phyloP scores from a whole-genome alignment of 2,797 vertebrate genomes.

The Erethizon dorsatum region DNA sequence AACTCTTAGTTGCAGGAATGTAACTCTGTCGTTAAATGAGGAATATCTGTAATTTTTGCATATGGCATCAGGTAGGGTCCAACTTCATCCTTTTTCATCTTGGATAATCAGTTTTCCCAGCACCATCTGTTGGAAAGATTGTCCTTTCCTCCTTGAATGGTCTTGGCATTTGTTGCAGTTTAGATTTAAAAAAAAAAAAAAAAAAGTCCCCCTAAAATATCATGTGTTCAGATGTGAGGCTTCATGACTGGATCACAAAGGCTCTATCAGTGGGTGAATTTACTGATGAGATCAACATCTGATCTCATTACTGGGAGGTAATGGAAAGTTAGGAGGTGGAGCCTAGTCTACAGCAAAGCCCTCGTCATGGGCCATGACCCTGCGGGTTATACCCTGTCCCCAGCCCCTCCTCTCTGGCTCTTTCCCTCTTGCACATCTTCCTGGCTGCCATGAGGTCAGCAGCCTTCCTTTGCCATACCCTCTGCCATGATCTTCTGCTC shows the following conservation, averaged over 20 bases:
- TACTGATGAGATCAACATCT: not conserved
- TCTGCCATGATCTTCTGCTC: not conserved
- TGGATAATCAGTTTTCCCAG: not conserved
- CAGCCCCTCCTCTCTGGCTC: not conserved
- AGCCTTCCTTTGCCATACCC: not conserved
- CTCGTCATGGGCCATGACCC: not conserved
- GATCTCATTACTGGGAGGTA: not conserved
- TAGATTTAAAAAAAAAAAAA: not conserved
- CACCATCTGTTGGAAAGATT: not conserved
- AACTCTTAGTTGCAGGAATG: not conserved
- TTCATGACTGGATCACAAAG: not conserved
- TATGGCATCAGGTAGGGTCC: not conserved
- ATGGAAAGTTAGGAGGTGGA: not conserved
- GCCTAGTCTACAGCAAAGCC: not conserved
- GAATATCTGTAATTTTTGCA: not conserved
- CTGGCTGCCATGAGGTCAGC: not conserved
- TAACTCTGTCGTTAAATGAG: not conserved
- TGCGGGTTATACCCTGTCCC: not conserved
- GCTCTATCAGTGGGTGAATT: not conserved
- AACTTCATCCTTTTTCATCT: not conserved
- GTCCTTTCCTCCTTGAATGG: not conserved
- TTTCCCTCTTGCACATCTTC: not conserved
- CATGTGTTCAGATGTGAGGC: not conserved
- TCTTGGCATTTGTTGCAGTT: not conserved
- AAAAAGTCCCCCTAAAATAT: not conserved